Base-by-base conservation (phyloP, 2,113 vertebrate species). In the Colistium nudipinnis region DNA sequence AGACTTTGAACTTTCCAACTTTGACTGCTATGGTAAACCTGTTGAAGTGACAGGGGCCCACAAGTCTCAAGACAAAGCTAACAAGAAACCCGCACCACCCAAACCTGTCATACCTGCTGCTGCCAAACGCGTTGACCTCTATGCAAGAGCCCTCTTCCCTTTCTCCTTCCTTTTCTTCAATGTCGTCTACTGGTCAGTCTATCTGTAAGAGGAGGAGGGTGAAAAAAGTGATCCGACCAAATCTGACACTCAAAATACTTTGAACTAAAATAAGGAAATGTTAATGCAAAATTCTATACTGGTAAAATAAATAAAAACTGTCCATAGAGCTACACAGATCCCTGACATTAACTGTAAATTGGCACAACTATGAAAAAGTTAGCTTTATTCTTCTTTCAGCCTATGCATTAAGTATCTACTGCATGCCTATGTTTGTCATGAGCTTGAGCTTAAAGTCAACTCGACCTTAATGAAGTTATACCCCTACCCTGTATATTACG, bases 1-100 rank as follows among this genome's bases (percentile, higher is more conserved):
- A 80, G 97, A 99, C 94, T 99, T 99, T 90, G 97, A 99, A 82
- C 92, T 99, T 53, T 98, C 97, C n/a, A 99, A 99, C 90, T 99
- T 98, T 89, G 97, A 99, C 93, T 99, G 97, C 90, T 99, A 98
- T n/a, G 97, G 97, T 45, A 98, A 99, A 88, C 95, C 97, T 57
- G 96, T 99, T 45, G 96, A 98, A 72, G 95, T 97, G 62, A 90
- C 91, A 62, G 94, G 92, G n/a, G 93, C 90, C 47, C 91, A 93
- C 0, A 97, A 97, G 79, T 94, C 94, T 27, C 94, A 96, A 89
- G 94, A 93, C 68, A 98, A 98, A 91, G 94, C 93, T 82, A 98
- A 94, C 87, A 98, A 98, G 90, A 98, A 98, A 80, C 94, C 96
- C 1, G 90, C 96, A 1, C 95, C 97, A 4, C 92, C 97, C 33